These are phyloP conservation scores for Chrosomus eos DNA, from an alignment of 2,797 vertebrate genomes.

Conservation along the genomic window DNA sequence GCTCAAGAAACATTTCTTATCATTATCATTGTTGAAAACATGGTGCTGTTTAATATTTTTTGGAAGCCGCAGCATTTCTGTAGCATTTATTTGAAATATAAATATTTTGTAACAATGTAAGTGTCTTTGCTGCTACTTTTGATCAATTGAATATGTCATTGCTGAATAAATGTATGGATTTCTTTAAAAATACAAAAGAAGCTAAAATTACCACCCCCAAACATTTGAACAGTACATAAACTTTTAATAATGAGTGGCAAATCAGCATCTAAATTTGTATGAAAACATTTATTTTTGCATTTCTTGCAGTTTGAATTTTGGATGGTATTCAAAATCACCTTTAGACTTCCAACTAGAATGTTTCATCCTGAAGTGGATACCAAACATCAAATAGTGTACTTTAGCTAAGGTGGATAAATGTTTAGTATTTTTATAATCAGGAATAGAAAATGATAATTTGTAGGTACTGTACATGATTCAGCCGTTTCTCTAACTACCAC, in stretches of 20 bases:
- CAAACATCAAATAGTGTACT: not conserved
- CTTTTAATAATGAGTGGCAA: no score
- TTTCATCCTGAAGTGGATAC: not conserved
- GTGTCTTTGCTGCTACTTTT: no score
- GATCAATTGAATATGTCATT: no score
- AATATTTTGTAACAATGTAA: not conserved
- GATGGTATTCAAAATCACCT: not conserved
- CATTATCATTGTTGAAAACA: not conserved
- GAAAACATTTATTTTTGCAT: no score
- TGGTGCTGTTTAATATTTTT: not conserved
- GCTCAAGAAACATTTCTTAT: not conserved
- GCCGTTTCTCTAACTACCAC: not conserved
- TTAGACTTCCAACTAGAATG: not conserved
- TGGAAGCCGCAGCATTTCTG: not conserved
- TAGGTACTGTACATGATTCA: not conserved
- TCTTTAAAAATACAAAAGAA: no score
- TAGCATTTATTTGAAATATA: not conserved
- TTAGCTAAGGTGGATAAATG: not conserved
- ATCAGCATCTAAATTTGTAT: no score
- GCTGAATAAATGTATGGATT: no score
- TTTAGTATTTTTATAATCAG: not conserved
- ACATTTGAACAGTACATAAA: no score
- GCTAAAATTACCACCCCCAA: no score
- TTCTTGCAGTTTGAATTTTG: not conserved
- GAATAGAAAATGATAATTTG: not conserved